Conservation (phyloP, 1,140 invertebrate species). For the Zophobas morio region DNA sequence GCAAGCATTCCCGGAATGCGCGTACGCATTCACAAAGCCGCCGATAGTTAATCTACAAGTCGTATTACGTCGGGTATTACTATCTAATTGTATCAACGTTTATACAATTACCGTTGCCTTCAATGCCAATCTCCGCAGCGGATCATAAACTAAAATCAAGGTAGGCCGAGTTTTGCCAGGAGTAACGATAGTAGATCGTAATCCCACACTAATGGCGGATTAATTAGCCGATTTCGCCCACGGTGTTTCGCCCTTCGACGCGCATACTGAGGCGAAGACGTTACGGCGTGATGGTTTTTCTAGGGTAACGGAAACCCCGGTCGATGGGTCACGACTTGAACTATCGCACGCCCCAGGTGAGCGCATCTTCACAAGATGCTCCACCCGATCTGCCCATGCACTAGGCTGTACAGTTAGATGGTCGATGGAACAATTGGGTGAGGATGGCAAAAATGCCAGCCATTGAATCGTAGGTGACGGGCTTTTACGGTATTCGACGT, state of each 20-base stretch:
- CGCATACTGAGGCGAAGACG: not conserved
- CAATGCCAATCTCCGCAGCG: conserved; percentile 53
- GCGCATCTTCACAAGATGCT: conserved; percentile 59
- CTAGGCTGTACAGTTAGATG: not conserved
- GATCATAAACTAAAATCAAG: conserved; percentile 53
- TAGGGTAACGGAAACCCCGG: conserved; percentile 55
- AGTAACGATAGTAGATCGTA: conserved; percentile 7
- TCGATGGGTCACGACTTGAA: conserved; percentile 62
- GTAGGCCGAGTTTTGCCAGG: conserved; percentile 36
- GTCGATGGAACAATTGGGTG: not conserved
- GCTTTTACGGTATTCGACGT: too few species aligned
- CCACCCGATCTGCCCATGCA: conserved; percentile 3
- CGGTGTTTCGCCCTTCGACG: not conserved
- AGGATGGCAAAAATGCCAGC: too few species aligned
- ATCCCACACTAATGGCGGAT: conserved; percentile 44
- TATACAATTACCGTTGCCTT: conserved; percentile 53
- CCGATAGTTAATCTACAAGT: conserved; percentile 51
- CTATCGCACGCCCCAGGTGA: conserved; percentile 61
- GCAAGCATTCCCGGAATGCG: conserved; percentile 47
- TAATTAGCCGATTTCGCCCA: conserved; percentile 42
- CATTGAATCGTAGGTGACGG: too few species aligned
- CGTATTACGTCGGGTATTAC: conserved; percentile 50
- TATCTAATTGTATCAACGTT: conserved; percentile 54
- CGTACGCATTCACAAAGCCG: conserved; percentile 48
- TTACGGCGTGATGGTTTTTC: conserved; percentile 59